phyloP scores from a whole-genome alignment of 2,888 invertebrate species.

The Aleiodes leptofemur region DNA sequence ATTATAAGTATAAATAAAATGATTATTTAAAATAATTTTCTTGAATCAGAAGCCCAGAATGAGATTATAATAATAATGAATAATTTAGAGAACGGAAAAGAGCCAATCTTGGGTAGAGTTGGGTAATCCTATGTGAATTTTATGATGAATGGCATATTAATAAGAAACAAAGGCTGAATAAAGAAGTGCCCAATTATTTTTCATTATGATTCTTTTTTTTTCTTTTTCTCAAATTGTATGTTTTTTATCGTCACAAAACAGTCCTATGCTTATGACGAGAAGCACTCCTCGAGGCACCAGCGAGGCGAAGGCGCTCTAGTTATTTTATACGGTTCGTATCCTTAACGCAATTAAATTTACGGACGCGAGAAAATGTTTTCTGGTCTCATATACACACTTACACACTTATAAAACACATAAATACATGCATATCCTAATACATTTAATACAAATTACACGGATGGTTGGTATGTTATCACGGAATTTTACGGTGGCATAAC shows the following conservation, averaged over 20 bases:
- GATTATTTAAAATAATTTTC: too few species aligned
- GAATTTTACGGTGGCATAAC: slow-evolving; percentile 46
- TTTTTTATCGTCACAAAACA: neutral
- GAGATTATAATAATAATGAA: neutral
- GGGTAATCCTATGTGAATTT: neutral
- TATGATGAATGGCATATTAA: slow-evolving; percentile 6
- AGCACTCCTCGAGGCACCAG: slow-evolving; percentile 46
- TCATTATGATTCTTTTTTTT: slow-evolving; percentile 2
- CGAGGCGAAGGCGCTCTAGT: slow-evolving; percentile 58
- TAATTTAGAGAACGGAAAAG: slow-evolving; percentile 19
- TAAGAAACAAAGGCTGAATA: slow-evolving; percentile 29
- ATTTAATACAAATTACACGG: slow-evolving; percentile 21
- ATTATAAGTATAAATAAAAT: too few species aligned
- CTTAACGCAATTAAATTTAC: slow-evolving; percentile 66
- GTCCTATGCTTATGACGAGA: slow-evolving; percentile 18
- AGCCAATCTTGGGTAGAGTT: slow-evolving; percentile 1
- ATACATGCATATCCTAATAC: slow-evolving; percentile 24
- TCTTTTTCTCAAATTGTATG: neutral
- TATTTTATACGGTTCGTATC: slow-evolving; percentile 71
- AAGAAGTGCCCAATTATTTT: slow-evolving; percentile 10
- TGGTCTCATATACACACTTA: slow-evolving; percentile 33
- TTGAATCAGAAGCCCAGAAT: too few species aligned
- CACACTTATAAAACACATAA: neutral
- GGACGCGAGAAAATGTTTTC: slow-evolving; percentile 61
- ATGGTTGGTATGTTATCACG: slow-evolving; percentile 40